Evolutionary conservation across 2,797 vertebrate species (phyloP).

Genomic region (Babyrousa celebensis): DNA sequence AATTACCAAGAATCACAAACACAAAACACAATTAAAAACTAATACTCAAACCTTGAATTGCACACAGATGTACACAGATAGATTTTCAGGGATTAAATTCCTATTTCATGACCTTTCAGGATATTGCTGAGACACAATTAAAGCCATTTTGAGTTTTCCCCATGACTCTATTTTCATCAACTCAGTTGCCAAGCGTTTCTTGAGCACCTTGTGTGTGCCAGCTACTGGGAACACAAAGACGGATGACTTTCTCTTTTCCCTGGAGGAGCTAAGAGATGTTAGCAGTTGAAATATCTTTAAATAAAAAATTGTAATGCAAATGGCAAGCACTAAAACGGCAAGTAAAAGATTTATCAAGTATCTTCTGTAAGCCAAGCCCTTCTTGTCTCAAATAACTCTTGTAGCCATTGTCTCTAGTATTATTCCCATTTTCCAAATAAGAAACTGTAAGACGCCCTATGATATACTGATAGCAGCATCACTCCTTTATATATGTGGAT

Average conservation of each 20-base stretch:
- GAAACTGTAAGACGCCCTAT: not conserved
- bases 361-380: not conserved
- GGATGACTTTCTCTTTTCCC: not conserved
- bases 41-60: not conserved
- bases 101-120: not conserved
- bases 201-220: too few relatives aligned
- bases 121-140: not conserved
- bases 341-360: not conserved
- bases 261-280: not conserved
- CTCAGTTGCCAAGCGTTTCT: not conserved
- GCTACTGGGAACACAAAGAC: not conserved
- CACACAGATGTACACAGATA: not conserved
- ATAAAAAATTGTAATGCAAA: constrained; percentile 9
- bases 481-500: not conserved
- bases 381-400: not conserved
- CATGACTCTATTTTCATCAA: not conserved
- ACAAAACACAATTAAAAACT: not conserved
- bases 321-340: not conserved
- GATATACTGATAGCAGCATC: not conserved
- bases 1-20: constrained; percentile 1
- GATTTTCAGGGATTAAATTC: not conserved
- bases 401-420: not conserved
- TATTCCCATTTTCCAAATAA: not conserved
- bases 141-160: constrained; percentile 30
- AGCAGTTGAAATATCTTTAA: not conserved